Percentiles rank a stretch among this genome's conserved stretches.
Evolutionary conservation across 2,113 vertebrate genomes (phyloP).

Genomic region (Grus americana): DNA sequence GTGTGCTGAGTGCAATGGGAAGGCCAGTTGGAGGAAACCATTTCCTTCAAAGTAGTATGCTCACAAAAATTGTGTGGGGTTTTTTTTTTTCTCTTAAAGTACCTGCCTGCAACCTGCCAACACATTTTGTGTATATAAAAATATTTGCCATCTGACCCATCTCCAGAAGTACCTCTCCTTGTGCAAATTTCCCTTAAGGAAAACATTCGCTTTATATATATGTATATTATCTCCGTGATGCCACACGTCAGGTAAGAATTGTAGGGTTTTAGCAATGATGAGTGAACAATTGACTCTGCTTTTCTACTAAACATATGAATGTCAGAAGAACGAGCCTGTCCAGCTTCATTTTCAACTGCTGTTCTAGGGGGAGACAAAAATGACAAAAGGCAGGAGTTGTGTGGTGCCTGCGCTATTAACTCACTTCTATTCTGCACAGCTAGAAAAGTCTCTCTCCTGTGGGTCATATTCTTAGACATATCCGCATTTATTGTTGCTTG

Average conservation of each 20-base stretch:
- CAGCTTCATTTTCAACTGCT: background rate
- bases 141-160: background rate
- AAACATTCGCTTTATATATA: background rate
- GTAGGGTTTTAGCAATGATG: background rate
- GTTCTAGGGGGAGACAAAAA: background rate
- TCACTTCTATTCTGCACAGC: background rate
- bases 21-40: background rate
- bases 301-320: background rate
- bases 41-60: background rate
- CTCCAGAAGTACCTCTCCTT: background rate
- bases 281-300: accelerated
- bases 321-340: background rate
- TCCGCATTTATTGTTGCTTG: background rate
- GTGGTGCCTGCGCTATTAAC: background rate
- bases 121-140: background rate
- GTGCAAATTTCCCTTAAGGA: background rate
- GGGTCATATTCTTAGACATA: background rate
- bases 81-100: background rate
- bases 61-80: background rate
- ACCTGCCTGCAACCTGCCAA: constrained; percentile 3
- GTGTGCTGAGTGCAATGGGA: background rate
- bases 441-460: background rate
- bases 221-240: background rate
- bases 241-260: background rate
- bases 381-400: background rate